Percentiles rank a stretch among this genome's conserved stretches.
Evolutionary conservation across 2,888 invertebrate species (phyloP).

Genomic region (Spicauda simplicius): DNA sequence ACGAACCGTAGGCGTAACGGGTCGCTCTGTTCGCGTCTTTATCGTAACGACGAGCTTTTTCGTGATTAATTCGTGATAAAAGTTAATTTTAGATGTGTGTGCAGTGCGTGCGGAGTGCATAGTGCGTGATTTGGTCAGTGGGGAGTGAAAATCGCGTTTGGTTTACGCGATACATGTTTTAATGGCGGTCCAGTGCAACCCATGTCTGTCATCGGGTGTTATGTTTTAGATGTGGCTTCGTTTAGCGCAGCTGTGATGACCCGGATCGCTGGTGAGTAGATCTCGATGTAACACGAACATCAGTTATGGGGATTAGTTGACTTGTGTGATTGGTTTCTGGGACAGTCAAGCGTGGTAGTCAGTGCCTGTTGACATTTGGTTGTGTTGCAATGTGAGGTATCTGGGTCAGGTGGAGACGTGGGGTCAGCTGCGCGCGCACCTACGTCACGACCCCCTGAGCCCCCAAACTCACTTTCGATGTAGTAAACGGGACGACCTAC

Average conservation of each 20-base stretch:
- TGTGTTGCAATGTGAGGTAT: constrained; percentile 57
- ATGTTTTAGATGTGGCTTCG: constrained; percentile 62
- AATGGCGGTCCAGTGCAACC: constrained; percentile 64
- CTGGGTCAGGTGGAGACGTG: constrained; percentile 65
- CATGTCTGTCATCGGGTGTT: constrained; percentile 47
- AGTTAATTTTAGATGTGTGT: constrained; percentile 26
- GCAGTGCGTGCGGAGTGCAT: constrained; percentile 16
- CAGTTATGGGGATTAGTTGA: too few species aligned
- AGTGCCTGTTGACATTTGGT: constrained; percentile 75
- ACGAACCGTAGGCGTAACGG: constrained; percentile 60
- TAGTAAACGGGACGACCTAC: constrained; percentile 25
- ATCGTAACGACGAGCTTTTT: constrained; percentile 63
- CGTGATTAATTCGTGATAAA: constrained; percentile 66
- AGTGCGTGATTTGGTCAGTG: constrained; percentile 44
- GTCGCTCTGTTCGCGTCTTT: constrained; percentile 57
- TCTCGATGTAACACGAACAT: background rate
- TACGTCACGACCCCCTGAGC: constrained; percentile 67
- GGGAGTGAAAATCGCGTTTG: constrained; percentile 56
- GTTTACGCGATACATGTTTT: constrained; percentile 50
- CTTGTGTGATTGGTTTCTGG: constrained; percentile 49
- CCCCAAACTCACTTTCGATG: constrained; percentile 71
- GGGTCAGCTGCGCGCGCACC: constrained; percentile 74
- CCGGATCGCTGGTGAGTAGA: constrained; percentile 61
- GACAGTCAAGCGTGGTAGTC: constrained; percentile 56
- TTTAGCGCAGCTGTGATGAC: constrained; percentile 64